phyloP scores from a whole-genome alignment of 2,113 vertebrate species.

The Pygoscelis antarcticus region DNA sequence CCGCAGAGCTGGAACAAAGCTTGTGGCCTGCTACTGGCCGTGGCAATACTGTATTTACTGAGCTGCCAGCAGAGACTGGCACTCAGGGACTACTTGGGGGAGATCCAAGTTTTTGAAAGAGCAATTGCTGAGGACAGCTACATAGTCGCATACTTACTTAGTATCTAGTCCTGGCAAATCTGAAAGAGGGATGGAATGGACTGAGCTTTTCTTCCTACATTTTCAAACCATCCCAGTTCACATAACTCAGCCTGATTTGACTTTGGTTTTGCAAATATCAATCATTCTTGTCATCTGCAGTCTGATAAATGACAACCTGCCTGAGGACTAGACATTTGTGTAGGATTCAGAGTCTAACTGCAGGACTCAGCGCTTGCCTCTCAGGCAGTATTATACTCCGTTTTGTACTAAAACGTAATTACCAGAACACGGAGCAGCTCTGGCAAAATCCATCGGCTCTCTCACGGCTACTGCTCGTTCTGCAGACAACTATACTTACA shows the following conservation, averaged over 20 bases:
- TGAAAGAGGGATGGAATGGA: background rate
- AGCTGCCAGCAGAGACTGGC: accelerated
- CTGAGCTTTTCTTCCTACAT: background rate
- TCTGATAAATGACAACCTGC: background rate
- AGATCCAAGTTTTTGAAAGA: background rate
- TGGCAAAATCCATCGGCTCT: background rate
- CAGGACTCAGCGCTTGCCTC: background rate
- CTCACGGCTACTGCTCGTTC: accelerated
- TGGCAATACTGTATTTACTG: accelerated
- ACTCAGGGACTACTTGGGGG: accelerated
- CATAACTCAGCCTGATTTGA: background rate
- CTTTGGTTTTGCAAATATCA: background rate
- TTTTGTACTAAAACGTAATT: background rate
- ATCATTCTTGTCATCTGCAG: background rate
- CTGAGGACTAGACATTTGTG: background rate
- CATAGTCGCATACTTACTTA: accelerated
- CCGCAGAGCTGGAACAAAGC: background rate
- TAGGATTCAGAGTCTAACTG: background rate
- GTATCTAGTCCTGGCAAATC: background rate
- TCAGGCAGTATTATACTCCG: background rate
- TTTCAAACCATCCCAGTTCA: background rate
- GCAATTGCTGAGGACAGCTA: background rate
- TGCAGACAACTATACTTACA: background rate
- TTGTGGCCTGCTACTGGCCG: background rate
- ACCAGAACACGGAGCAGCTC: background rate